phyloP scores from a whole-genome alignment of 2,797 vertebrate genomes.

The Fistularia tabacaria region DNA sequence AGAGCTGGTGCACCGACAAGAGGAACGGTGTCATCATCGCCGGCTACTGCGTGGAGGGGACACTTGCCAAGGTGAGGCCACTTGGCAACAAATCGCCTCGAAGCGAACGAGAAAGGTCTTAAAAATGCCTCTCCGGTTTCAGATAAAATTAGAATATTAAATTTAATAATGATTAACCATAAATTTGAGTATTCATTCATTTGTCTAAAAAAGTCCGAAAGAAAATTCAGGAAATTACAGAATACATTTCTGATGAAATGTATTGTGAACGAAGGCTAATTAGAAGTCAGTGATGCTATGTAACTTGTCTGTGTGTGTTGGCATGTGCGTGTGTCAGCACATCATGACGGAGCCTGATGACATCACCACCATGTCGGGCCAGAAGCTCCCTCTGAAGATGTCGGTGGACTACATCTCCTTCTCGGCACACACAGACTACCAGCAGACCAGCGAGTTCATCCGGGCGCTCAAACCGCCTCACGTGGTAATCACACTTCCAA shows the following conservation, averaged over 20 bases:
- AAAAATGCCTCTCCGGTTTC: too few species aligned
- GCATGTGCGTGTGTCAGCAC: slow-evolving; percentile 72
- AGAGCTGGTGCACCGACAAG: slow-evolving; percentile 96
- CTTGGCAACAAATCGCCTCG: too few species aligned
- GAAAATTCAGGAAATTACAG: too few species aligned
- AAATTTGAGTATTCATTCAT: too few species aligned
- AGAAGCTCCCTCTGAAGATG: slow-evolving; percentile 96
- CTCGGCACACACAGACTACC: slow-evolving; percentile 96
- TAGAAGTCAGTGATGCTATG: too few species aligned
- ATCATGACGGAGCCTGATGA: slow-evolving; percentile 98
- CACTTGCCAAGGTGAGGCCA: slow-evolving; percentile 84
- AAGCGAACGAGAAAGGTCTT: too few species aligned
- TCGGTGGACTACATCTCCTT: slow-evolving; percentile 98
- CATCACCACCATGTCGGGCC: slow-evolving; percentile 94
- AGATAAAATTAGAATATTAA: too few species aligned
- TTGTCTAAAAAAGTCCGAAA: too few species aligned
- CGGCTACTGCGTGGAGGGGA: slow-evolving; percentile 91
- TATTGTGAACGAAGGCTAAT: too few species aligned
- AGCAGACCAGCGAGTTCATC: slow-evolving; percentile 98
- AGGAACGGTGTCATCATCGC: slow-evolving; percentile 93
- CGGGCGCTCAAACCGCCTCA: slow-evolving; percentile 92
- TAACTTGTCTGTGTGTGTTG: not conserved
- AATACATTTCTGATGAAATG: too few species aligned
- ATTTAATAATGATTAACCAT: too few species aligned
- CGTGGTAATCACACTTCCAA: slow-evolving; percentile 76